Evolutionary conservation across 2,113 vertebrate genomes (phyloP).

Genomic region (Eleginops maclovinus): DNA sequence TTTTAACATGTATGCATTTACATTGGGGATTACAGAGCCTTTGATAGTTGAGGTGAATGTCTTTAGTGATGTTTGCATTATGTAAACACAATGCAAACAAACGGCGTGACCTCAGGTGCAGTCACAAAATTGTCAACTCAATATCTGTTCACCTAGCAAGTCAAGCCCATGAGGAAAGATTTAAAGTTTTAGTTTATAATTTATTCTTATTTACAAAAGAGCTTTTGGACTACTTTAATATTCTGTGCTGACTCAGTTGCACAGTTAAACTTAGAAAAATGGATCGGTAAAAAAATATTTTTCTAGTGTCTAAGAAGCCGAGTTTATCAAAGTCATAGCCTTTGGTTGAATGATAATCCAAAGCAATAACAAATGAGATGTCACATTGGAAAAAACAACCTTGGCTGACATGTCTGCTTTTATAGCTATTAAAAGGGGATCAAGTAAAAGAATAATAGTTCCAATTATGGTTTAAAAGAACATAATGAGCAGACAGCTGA

Average conservation of each 20-base stretch:
- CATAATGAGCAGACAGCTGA: slow-evolving; percentile 39
- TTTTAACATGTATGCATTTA: slow-evolving; percentile 23
- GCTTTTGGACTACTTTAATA: slow-evolving; percentile 28
- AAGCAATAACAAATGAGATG: slow-evolving; percentile 38
- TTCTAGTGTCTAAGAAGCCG: slow-evolving; percentile 19
- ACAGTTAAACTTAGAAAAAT: background rate
- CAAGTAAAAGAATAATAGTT: slow-evolving; percentile 23
- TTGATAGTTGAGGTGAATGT: slow-evolving; percentile 31
- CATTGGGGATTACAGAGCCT: background rate
- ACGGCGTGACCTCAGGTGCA: slow-evolving; percentile 42
- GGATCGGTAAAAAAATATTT: slow-evolving; percentile 24
- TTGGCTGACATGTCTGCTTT: slow-evolving; percentile 24
- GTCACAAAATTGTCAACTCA: slow-evolving; percentile 39
- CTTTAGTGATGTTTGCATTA: slow-evolving; percentile 33
- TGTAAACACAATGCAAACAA: slow-evolving; percentile 44
- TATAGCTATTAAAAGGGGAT: slow-evolving; percentile 30
- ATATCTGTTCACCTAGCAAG: slow-evolving; percentile 31
- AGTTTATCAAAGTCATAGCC: slow-evolving; percentile 24
- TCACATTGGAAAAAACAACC: slow-evolving; percentile 25
- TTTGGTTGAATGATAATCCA: slow-evolving; percentile 30
- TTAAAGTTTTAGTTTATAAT: slow-evolving; percentile 40
- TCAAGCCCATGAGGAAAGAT: slow-evolving; percentile 42
- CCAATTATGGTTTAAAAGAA: slow-evolving; percentile 22
- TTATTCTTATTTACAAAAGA: slow-evolving; percentile 38
- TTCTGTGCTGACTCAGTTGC: background rate